Evolutionary conservation across 2,797 vertebrate species (phyloP).

Genomic region (Ciconia nigra): DNA sequence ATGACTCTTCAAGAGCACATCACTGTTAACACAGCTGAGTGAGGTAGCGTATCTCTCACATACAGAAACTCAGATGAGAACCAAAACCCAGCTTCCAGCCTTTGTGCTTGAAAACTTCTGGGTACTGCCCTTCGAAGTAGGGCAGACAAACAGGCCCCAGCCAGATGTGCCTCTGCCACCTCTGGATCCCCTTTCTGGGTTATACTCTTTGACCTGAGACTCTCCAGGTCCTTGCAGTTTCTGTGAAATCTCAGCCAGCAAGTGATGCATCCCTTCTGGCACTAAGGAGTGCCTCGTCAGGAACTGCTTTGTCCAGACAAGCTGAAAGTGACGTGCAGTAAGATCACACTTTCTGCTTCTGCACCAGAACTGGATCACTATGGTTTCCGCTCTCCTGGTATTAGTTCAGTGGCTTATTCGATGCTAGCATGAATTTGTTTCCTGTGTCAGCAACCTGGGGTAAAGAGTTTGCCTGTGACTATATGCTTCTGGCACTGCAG

Average conservation of each 20-base stretch:
- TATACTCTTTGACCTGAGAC: not conserved
- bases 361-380: not conserved
- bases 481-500: not conserved
- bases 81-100: not conserved
- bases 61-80: not conserved
- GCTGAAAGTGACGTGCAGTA: not conserved
- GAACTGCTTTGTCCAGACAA: not conserved
- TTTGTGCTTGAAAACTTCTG: not conserved
- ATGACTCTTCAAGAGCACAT: not conserved
- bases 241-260: not conserved
- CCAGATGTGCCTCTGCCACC: not conserved
- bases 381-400: not conserved
- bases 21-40: not conserved
- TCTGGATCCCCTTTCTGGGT: not conserved
- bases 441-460: not conserved
- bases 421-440: not conserved
- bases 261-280: not conserved
- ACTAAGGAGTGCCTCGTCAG: not conserved
- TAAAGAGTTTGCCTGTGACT: not conserved
- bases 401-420: not conserved
- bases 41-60: not conserved
- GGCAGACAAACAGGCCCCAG: not conserved
- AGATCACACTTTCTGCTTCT: not conserved
- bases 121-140: not conserved
- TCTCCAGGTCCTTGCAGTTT: not conserved